A percentile compares a stretch with the other conserved stretches of the same genome.
Conservation (phyloP, 2,113 vertebrate species). For the Pyrgilauda ruficollis region DNA sequence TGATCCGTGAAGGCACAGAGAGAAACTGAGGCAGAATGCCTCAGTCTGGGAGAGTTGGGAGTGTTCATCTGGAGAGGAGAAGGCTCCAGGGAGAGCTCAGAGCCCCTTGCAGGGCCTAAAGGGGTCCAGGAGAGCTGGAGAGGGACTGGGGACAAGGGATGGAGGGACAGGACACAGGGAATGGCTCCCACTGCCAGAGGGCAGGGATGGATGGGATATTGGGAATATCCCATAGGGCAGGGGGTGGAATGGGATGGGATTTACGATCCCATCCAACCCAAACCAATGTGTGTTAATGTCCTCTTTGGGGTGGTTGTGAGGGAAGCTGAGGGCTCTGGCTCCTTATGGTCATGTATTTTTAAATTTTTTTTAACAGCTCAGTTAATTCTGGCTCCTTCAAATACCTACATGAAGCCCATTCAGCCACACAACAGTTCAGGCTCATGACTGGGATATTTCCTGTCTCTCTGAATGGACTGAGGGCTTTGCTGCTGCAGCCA, state of each 20-base stretch:
- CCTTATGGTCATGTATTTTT: rapidly evolving
- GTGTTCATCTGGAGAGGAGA: neutral
- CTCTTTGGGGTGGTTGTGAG: neutral
- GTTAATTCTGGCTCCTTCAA: neutral
- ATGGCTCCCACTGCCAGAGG: neutral
- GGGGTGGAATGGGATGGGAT: neutral
- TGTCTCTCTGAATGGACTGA: neutral
- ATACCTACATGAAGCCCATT: rapidly evolving
- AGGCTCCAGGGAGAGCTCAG: neutral
- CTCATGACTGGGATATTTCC: neutral
- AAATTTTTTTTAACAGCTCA: neutral
- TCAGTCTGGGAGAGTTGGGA: neutral
- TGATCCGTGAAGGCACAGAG: neutral
- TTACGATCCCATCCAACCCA: neutral
- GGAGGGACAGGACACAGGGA: neutral
- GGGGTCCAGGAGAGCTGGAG: neutral
- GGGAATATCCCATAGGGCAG: neutral
- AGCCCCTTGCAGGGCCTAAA: rapidly evolving
- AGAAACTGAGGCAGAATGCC: neutral
- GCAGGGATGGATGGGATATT: neutral
- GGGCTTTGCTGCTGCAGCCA: neutral
- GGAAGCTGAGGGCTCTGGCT: neutral
- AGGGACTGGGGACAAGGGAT: neutral
- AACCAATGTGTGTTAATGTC: neutral
- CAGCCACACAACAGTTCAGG: rapidly evolving